These are phyloP conservation scores for Bubalus kerabau DNA, from an alignment of 2,113 vertebrate genomes.

Conservation along the genomic window DNA sequence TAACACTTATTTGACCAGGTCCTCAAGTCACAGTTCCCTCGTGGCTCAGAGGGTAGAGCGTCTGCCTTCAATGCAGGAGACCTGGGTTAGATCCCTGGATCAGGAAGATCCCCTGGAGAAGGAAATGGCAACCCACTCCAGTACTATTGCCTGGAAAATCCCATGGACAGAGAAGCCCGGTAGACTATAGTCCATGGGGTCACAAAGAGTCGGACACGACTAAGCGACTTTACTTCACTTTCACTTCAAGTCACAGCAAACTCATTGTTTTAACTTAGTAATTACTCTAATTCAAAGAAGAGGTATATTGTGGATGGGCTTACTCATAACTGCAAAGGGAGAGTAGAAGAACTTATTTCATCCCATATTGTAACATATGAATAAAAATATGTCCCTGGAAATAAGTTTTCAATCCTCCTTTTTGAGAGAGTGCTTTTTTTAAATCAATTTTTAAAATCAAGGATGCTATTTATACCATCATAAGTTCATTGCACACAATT, in stretches of 20 bases:
- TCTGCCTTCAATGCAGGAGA: too few relatives aligned
- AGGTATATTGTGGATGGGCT: background rate
- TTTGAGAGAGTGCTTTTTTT: background rate
- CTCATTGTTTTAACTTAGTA: too few relatives aligned
- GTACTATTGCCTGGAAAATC: too few relatives aligned
- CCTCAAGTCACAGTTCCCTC: background rate
- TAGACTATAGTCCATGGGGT: too few relatives aligned
- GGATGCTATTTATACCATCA: background rate
- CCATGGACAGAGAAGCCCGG: too few relatives aligned
- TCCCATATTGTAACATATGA: background rate
- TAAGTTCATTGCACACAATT: background rate
- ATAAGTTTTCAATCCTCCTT: background rate
- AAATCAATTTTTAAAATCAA: background rate
- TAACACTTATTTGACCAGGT: too few relatives aligned
- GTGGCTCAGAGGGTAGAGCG: too few relatives aligned
- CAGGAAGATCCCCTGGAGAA: too few relatives aligned
- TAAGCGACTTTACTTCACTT: too few relatives aligned
- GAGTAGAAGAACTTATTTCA: background rate
- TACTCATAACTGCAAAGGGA: background rate
- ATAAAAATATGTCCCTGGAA: background rate
- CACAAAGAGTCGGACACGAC: accelerated
- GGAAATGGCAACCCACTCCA: too few relatives aligned
- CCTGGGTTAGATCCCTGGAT: too few relatives aligned
- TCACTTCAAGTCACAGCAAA: background rate
- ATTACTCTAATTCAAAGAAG: background rate